Percentiles rank a stretch among this genome's conserved stretches.
Conservation (phyloP, 2,113 vertebrate genomes). For the Scatophagus argus region DNA sequence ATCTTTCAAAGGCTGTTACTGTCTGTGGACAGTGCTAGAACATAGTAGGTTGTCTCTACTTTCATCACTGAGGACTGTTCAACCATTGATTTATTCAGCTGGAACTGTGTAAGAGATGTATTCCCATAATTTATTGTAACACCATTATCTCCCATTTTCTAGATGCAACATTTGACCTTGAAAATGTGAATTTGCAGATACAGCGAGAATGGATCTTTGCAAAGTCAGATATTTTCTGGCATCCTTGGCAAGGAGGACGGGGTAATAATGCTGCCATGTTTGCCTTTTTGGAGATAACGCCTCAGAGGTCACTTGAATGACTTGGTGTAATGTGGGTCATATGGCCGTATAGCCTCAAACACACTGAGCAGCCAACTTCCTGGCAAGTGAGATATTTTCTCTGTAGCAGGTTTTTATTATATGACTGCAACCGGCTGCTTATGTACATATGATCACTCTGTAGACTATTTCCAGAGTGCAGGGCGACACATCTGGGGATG, state of each 20-base stretch:
- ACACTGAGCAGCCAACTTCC: conserved; percentile 38
- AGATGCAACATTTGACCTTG: conserved; percentile 65
- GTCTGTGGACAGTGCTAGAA: neutral
- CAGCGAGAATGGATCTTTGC: conserved; percentile 63
- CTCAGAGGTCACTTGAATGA: conserved; percentile 70
- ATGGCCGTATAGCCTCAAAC: conserved; percentile 35
- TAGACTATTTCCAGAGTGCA: conserved; percentile 34
- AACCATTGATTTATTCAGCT: conserved; percentile 43
- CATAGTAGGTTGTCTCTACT: conserved; percentile 3
- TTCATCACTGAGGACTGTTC: conserved; percentile 20
- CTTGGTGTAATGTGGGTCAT: conserved; percentile 67
- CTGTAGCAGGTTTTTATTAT: conserved; percentile 34
- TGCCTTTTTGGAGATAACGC: conserved; percentile 71
- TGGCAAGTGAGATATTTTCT: conserved; percentile 56
- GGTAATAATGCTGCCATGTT: conserved; percentile 54
- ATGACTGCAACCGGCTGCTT: conserved; percentile 34
- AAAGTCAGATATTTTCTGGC: conserved; percentile 70
- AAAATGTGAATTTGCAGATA: conserved; percentile 65
- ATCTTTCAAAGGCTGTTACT: conserved; percentile 24
- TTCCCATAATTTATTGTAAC: conserved; percentile 59
- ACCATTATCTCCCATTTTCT: conserved; percentile 52
- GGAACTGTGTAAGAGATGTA: conserved; percentile 32
- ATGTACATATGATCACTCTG: conserved; percentile 46
- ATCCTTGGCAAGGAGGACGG: conserved; percentile 47
- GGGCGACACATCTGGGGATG: conserved; percentile 51